These are phyloP conservation scores for Baccha elongata DNA, from an alignment of 2,888 invertebrate species.

Conservation along the genomic window DNA sequence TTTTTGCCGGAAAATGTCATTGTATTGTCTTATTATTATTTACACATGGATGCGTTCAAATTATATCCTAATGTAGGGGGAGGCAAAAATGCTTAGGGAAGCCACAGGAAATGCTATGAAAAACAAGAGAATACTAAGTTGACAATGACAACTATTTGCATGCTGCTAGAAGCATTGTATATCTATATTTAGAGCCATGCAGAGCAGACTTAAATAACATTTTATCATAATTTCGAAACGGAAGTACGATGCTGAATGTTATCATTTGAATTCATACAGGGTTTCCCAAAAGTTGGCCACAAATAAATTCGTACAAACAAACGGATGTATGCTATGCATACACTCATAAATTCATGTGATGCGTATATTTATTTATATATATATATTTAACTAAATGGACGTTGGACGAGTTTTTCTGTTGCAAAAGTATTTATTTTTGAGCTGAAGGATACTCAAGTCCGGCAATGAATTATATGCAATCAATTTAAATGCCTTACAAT, in stretches of 20 bases:
- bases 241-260: slow-evolving; percentile 52
- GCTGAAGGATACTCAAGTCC: slow-evolving; percentile 5
- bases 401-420: slow-evolving; percentile 7
- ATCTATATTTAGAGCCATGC: neutral
- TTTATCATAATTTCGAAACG: slow-evolving; percentile 62
- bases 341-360: neutral
- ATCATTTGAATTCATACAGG: slow-evolving; percentile 52
- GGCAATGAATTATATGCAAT: slow-evolving; percentile 10
- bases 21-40: slow-evolving; percentile 72
- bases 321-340: slow-evolving; percentile 5
- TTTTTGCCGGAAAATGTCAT: slow-evolving; percentile 68
- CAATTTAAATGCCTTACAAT: neutral
- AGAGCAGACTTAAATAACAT: slow-evolving; percentile 37
- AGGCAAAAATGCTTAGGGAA: slow-evolving; percentile 42
- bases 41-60: slow-evolving; percentile 69
- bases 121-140: slow-evolving; percentile 65
- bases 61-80: slow-evolving; percentile 53
- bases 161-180: neutral
- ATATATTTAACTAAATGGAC: slow-evolving; percentile 8
- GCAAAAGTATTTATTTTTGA: slow-evolving; percentile 25
- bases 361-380: neutral
- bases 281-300: slow-evolving; percentile 36
- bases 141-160: slow-evolving; percentile 31
- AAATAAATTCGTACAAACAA: slow-evolving; percentile 12
- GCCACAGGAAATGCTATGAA: slow-evolving; percentile 63